Evolutionary conservation across 2,797 vertebrate species (phyloP).

Genomic region (Brotula barbata): DNA sequence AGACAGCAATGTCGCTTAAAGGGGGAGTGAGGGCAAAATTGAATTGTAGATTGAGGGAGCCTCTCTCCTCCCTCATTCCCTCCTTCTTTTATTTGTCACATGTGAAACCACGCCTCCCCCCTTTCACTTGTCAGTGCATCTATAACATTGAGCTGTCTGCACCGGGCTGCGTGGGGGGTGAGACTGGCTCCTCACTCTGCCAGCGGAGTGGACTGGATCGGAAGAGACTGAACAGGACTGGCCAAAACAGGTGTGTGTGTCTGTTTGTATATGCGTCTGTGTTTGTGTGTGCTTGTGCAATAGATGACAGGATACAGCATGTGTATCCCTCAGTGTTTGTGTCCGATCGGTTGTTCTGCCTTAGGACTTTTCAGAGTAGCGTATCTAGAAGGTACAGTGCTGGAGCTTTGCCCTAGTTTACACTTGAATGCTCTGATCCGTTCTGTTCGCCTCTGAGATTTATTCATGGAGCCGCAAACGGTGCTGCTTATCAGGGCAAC

Average conservation of each 20-base stretch:
- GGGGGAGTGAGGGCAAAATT: constrained; percentile 64
- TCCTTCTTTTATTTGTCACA: constrained; percentile 79
- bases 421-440: constrained; percentile 69
- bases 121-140: constrained; percentile 82
- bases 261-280: constrained; percentile 14
- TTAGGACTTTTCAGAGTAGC: constrained; percentile 64
- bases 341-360: constrained; percentile 37
- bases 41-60: constrained; percentile 81
- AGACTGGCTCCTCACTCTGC: constrained; percentile 68
- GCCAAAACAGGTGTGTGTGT: constrained; percentile 68
- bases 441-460: constrained; percentile 67
- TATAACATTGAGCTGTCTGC: constrained; percentile 81
- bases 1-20: constrained; percentile 45
- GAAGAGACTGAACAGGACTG: constrained; percentile 53
- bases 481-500: constrained; percentile 45
- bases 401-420: constrained; percentile 78
- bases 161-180: constrained; percentile 70
- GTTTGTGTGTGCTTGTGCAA: constrained; percentile 14
- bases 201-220: constrained; percentile 55
- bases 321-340: constrained; percentile 28
- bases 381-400: constrained; percentile 59
- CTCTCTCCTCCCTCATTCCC: constrained; percentile 72
- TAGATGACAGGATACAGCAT: constrained; percentile 41
- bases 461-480: constrained; percentile 62
- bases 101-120: constrained; percentile 78